Evolutionary conservation across 1,140 invertebrate genomes (phyloP).

Genomic region (Drosophila ficusphila): DNA sequence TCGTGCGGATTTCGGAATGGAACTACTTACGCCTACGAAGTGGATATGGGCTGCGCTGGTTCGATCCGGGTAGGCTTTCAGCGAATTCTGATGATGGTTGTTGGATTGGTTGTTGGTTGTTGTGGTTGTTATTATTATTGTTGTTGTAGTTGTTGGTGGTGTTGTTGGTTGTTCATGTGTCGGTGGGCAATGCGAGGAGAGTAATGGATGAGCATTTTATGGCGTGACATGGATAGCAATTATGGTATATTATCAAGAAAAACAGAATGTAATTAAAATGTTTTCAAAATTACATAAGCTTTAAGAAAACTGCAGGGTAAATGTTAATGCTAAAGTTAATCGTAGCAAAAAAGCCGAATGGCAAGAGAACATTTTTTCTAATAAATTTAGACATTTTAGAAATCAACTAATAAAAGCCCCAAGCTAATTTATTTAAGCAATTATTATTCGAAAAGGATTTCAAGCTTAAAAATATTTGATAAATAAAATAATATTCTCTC

Average conservation of each 20-base stretch:
- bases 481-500: too few species aligned
- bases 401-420: neutral
- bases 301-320: neutral
- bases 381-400: neutral
- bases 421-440: neutral
- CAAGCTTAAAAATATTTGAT: too few species aligned
- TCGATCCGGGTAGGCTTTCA: slow-evolving; percentile 92
- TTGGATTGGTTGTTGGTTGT: slow-evolving; percentile 40
- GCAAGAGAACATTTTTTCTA: neutral
- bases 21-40: slow-evolving; percentile 91
- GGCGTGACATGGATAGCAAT: slow-evolving; percentile 62
- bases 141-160: slow-evolving; percentile 25
- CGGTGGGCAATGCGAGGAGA: slow-evolving; percentile 43
- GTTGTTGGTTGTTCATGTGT: slow-evolving; percentile 29
- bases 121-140: slow-evolving; percentile 36
- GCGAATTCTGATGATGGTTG: slow-evolving; percentile 89
- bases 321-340: neutral
- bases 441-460: too few species aligned
- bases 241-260: slow-evolving; percentile 6
- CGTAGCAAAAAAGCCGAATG: neutral
- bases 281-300: neutral
- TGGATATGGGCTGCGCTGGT: slow-evolving; percentile 92
- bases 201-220: slow-evolving; percentile 57
- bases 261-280: slow-evolving; percentile 9
- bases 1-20: slow-evolving; percentile 58